Evolutionary conservation across 2,797 vertebrate genomes (phyloP).

Genomic region (Premnoplex brunnescens): DNA sequence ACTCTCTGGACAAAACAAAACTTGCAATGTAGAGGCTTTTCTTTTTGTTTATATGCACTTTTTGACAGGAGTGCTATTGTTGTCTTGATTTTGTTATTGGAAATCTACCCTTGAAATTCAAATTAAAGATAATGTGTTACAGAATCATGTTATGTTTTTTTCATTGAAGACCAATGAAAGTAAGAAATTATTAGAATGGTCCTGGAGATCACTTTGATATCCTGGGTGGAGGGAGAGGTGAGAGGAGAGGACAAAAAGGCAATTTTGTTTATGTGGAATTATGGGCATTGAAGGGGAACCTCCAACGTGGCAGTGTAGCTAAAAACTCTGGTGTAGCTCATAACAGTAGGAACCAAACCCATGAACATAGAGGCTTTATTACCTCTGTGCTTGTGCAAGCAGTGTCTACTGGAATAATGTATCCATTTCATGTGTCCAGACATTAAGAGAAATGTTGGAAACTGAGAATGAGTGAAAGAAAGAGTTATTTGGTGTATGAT

Average conservation of each 20-base stretch:
- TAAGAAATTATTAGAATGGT: background rate
- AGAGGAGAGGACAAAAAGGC: background rate
- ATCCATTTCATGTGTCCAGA: background rate
- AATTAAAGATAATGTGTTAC: background rate
- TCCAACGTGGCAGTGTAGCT: background rate
- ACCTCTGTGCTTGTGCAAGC: background rate
- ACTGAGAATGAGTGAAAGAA: background rate
- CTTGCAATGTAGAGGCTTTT: background rate
- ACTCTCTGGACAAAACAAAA: background rate
- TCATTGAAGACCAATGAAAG: background rate
- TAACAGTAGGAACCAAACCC: background rate
- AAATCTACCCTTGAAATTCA: background rate
- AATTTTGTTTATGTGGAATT: background rate
- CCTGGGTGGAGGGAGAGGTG: background rate
- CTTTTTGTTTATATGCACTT: background rate
- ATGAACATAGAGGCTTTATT: background rate
- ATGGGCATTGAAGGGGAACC: background rate
- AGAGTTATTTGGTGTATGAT: background rate
- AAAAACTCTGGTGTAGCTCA: background rate
- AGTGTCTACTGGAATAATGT: background rate
- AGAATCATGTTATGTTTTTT: background rate
- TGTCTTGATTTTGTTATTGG: background rate
- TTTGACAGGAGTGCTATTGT: background rate
- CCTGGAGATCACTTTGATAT: background rate
- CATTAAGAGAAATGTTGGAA: background rate